These are phyloP conservation scores for Nannoperca australis DNA, from an alignment of 2,797 vertebrate species.

Conservation along the genomic window DNA sequence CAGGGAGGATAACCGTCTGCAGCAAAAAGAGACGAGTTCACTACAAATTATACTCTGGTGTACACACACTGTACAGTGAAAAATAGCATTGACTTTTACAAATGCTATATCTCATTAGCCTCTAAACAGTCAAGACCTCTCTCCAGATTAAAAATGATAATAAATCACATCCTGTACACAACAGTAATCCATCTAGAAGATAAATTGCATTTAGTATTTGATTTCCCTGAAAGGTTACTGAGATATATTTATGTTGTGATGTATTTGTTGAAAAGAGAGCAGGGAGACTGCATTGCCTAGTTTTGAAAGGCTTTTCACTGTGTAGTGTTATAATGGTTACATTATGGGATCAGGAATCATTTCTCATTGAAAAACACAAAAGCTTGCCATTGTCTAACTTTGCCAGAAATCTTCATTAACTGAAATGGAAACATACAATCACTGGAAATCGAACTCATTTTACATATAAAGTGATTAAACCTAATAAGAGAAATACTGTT, in stretches of 20 bases:
- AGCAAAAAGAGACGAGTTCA: slow-evolving; percentile 23
- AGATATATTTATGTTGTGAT: slow-evolving; percentile 10
- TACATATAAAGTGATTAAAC: neutral
- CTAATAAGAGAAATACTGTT: neutral
- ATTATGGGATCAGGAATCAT: neutral
- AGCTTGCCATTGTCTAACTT: neutral
- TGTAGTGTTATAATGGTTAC: neutral
- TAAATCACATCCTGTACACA: slow-evolving; percentile 7
- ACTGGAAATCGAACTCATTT: neutral
- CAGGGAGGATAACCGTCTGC: slow-evolving; percentile 38
- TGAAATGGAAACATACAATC: neutral
- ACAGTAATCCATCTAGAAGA: slow-evolving; percentile 37
- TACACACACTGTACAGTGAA: slow-evolving; percentile 16
- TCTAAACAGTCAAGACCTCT: slow-evolving; percentile 36
- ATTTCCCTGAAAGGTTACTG: neutral
- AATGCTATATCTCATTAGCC: slow-evolving; percentile 49
- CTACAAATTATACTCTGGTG: slow-evolving; percentile 27
- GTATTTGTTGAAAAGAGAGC: neutral
- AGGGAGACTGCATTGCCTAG: neutral
- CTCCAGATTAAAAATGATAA: slow-evolving; percentile 33
- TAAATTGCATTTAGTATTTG: slow-evolving; percentile 1
- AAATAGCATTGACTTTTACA: slow-evolving; percentile 43
- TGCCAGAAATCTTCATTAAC: neutral
- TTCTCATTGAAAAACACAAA: neutral
- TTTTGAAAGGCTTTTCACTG: neutral